phyloP scores from a whole-genome alignment of 2,888 invertebrate species.

The Arenicola marina region DNA sequence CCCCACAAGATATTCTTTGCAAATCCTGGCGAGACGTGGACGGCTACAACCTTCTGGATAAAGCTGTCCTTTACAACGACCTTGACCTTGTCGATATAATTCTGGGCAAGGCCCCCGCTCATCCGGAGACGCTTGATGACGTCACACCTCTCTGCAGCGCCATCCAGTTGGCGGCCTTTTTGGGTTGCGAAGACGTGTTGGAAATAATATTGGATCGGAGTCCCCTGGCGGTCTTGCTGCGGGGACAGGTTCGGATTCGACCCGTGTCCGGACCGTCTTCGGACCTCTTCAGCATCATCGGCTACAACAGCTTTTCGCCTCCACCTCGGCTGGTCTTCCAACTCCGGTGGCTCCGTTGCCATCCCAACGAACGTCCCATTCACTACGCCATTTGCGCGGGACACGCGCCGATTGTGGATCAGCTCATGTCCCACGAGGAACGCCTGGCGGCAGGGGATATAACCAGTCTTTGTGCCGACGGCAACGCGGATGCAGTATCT shows the following conservation, averaged over 20 bases:
- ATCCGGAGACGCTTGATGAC: not conserved
- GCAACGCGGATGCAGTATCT: not conserved
- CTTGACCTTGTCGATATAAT: not conserved
- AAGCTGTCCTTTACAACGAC: not conserved
- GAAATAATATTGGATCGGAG: not conserved
- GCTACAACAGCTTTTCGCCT: not conserved
- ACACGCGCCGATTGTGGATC: not conserved
- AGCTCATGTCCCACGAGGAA: not conserved
- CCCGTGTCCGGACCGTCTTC: not conserved
- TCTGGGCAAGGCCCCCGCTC: not conserved
- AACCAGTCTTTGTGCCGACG: not conserved
- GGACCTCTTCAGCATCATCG: conserved; percentile 1
- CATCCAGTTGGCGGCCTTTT: not conserved
- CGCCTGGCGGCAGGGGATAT: not conserved
- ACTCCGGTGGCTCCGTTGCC: not conserved
- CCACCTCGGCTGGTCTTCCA: not conserved
- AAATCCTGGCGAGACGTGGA: not conserved
- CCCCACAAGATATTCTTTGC: too few relatives aligned
- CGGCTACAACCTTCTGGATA: not conserved
- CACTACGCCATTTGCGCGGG: not conserved
- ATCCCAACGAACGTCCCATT: conserved; percentile 1
- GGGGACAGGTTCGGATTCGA: not conserved
- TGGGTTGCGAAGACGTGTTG: not conserved
- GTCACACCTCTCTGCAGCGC: not conserved
- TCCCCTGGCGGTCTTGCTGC: not conserved